A percentile compares a stretch with the other conserved stretches of the same genome.
These are phyloP conservation scores for Sphenodon punctatus DNA, from an alignment of 2,797 vertebrate genomes.

Conservation along the genomic window DNA sequence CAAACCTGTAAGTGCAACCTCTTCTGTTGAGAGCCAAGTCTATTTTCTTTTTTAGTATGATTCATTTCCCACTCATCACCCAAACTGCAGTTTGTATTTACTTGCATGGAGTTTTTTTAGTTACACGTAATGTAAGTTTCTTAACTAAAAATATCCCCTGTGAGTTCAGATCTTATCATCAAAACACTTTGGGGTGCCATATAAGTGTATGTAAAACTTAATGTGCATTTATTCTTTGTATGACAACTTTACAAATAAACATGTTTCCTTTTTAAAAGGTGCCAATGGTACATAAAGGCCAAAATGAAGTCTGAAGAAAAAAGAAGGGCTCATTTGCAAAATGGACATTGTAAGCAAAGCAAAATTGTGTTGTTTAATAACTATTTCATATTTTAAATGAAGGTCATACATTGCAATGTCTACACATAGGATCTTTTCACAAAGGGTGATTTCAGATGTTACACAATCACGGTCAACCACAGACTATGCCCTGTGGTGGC, in stretches of 20 bases:
- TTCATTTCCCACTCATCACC: background rate
- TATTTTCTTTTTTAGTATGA: background rate
- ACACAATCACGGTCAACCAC: no score
- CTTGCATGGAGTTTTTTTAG: background rate
- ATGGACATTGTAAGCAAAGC: slow-evolving; percentile 85
- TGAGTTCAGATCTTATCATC: background rate
- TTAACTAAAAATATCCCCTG: background rate
- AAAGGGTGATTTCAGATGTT: no score
- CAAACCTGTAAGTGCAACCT: background rate
- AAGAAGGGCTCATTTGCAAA: slow-evolving; percentile 90
- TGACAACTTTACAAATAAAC: slow-evolving; percentile 20
- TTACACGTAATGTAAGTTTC: background rate
- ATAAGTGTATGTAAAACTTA: background rate
- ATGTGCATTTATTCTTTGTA: background rate
- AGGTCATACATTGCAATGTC: background rate
- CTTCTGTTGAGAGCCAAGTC: background rate
- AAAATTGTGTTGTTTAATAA: background rate
- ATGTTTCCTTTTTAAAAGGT: slow-evolving; percentile 78
- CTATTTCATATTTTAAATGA: background rate
- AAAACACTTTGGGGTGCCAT: background rate
- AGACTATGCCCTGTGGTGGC: no score
- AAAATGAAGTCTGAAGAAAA: slow-evolving; percentile 98
- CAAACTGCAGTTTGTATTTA: background rate
- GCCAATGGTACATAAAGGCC: slow-evolving; percentile 97
- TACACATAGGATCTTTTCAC: no score